A percentile compares a stretch with the other conserved stretches of the same genome.
Conservation (phyloP, 23 tunicate species). For the Phallusia fumigata region DNA sequence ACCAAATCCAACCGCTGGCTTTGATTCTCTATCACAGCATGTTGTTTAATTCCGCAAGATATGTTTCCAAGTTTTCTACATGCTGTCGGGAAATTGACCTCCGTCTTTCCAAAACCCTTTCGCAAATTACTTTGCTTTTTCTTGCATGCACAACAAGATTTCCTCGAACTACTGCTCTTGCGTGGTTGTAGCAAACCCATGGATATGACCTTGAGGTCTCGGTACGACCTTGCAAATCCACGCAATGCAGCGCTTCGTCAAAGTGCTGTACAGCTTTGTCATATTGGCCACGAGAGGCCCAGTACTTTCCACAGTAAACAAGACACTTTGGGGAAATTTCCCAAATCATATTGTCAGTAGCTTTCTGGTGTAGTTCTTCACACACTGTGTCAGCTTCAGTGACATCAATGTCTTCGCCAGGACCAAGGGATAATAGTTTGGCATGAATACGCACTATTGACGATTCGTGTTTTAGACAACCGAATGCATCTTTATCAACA, state of each 20-base stretch:
- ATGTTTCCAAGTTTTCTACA: neutral
- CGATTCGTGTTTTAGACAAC: neutral
- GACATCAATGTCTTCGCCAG: neutral
- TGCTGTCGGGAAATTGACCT: neutral
- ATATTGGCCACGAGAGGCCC: constrained; percentile 30
- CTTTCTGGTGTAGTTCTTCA: neutral
- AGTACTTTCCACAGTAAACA: constrained; percentile 55
- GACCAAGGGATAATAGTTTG: neutral
- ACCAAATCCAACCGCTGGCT: too few relatives aligned
- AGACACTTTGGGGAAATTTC: constrained; percentile 28
- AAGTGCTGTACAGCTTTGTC: constrained; percentile 16
- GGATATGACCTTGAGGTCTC: constrained; percentile 18
- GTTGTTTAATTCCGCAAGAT: too few relatives aligned
- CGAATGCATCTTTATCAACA: neutral
- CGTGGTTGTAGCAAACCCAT: constrained; percentile 55
- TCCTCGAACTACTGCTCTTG: constrained; percentile 18
- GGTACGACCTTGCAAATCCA: neutral
- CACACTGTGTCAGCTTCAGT: constrained; percentile 17
- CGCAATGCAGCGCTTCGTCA: constrained; percentile 1
- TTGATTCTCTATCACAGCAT: too few relatives aligned
- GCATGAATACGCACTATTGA: constrained; percentile 9
- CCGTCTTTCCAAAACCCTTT: neutral
- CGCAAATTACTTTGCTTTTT: neutral
- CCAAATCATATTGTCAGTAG: neutral
- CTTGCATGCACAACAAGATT: neutral